phyloP scores from a whole-genome alignment of 2,888 invertebrate species.

The Lasioglossum vierecki region DNA sequence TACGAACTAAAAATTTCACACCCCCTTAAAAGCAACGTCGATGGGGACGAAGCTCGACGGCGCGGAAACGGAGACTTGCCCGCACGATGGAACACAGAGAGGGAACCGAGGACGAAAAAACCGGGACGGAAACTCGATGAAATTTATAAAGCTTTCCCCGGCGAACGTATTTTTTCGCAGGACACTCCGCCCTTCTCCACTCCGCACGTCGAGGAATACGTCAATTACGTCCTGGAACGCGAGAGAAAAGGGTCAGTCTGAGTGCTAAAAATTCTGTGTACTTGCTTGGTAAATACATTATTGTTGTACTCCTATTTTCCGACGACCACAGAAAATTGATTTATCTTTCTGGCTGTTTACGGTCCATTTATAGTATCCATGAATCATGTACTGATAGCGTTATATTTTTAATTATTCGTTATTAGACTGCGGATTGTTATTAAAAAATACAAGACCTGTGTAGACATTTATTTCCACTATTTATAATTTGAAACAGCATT shows the following conservation, averaged over 20 bases:
- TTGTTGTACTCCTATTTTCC: too few species aligned
- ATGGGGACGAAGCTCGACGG: conserved; percentile 28
- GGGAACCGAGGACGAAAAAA: neutral
- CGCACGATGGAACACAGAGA: neutral
- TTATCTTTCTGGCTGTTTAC: neutral
- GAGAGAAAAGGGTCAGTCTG: neutral
- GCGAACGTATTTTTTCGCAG: conserved; percentile 6
- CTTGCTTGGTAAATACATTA: neutral
- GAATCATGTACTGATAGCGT: too few species aligned
- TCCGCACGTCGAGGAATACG: neutral
- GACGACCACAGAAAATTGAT: too few species aligned
- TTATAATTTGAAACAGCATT: too few species aligned
- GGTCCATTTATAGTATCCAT: neutral
- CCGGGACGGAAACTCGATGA: conserved; percentile 3
- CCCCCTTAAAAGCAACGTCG: conserved; percentile 30
- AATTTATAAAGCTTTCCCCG: conserved; percentile 12
- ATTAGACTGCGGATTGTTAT: too few species aligned
- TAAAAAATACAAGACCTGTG: too few species aligned
- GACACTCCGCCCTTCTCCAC: neutral
- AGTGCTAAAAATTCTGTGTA: neutral
- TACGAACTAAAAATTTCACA: conserved; percentile 36
- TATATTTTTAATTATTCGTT: neutral
- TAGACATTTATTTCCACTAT: too few species aligned
- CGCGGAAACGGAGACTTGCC: neutral
- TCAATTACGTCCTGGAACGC: conserved; percentile 2